Base-by-base conservation (phyloP, 2,797 vertebrate species). In the Anas bahamensis region DNA sequence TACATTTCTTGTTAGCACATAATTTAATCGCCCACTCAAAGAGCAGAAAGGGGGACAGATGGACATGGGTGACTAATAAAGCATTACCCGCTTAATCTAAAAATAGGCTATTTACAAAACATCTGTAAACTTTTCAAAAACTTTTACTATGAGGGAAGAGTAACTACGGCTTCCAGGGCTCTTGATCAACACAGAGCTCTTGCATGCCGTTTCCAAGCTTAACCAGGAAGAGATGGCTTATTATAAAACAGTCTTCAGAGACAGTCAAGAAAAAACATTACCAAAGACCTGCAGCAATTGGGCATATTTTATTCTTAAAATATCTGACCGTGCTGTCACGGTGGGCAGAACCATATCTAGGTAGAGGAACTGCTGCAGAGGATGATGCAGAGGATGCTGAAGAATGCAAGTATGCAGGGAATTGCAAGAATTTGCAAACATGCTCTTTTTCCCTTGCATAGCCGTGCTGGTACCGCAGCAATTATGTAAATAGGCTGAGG, bases 391-490 rank as follows among this genome's bases (percentile, higher is more conserved):
- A 91, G 90, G 87, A 95, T 61, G 89, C 86, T 89, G 72, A 93
- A 70, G 64, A 91, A 91, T 29, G 53, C 48, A 18, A 39, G 64
- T 74, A 96, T 19, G 71, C 29, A 37, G 64, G 24, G 83, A 92
- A 95, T 66, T 77, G 37, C 63, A 92, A 90, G 72, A 88, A 96
- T 94, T 86, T 86, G 88, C 92, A 93, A 91, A 94, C 75, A 65
- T 4, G 28, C 41, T 84, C 53, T 57, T 81, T 52, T 68, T 75
- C 50, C 61, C 74, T 76, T 44, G 74, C 44, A 74, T 39, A 42
- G 53, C n/a, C 37, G 37, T 61, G 73, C 60, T 84, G 66, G 29
- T 83, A 69, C 57, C 2, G 2, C 46, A 84, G 64, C 86, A 88
- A 59, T 52, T 72, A 83, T 55, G 44, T 60, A 80, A 83, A 93